Base-by-base conservation (phyloP, 2,888 invertebrate species). In the Agonopterix alstromeriana region DNA sequence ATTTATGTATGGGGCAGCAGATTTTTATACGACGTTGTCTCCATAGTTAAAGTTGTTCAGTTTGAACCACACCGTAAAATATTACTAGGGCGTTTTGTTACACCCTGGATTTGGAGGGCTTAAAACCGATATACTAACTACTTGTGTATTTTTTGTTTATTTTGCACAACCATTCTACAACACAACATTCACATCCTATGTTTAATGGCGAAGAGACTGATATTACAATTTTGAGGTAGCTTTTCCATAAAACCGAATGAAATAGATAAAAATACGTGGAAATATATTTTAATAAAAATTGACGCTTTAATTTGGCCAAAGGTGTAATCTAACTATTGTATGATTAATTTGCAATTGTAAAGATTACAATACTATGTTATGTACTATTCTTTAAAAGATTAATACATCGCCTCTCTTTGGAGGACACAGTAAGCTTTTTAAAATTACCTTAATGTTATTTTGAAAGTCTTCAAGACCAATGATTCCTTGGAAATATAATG, bases 131-230 rank as follows among this genome's bases (percentile, higher is more conserved):
- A 27, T 27, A 27, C 5, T 27, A 27, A 27, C 27, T 27, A 27
- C 27, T 7, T 27, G 27, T 27, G 27, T 27, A 27, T 10, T 40
- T 40, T 40, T 10, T 27, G 27, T 27, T 5, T 27, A 27, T 27
- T 56, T 56, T 61, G 60, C 68, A 69, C 68, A 68, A 67, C 68
- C 68, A 61, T 55, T 53, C 52, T 50, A 58, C 50, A 54, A 59
- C 48, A 43, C 48, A 43, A 48, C 36, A 17, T 10, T 43, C n/a
- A 27, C 8, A 11, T 17, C 36, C 10, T 14, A 36, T 10, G 12
- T 38, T 27, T 10, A 36, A 38, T 45, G n/a, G 8, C 45, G 12
- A 27, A 51, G 50, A 52, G 41, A 50, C 49, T 52, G 47, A 27
- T 27, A 27, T 27, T 27, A 27, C 53, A 62, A 58, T 66, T 67